Evolutionary conservation across 2,888 invertebrate genomes (phyloP), one percentile per base, ranked within the genome.

Genomic region (Dicranocentrus wangi): DNA sequence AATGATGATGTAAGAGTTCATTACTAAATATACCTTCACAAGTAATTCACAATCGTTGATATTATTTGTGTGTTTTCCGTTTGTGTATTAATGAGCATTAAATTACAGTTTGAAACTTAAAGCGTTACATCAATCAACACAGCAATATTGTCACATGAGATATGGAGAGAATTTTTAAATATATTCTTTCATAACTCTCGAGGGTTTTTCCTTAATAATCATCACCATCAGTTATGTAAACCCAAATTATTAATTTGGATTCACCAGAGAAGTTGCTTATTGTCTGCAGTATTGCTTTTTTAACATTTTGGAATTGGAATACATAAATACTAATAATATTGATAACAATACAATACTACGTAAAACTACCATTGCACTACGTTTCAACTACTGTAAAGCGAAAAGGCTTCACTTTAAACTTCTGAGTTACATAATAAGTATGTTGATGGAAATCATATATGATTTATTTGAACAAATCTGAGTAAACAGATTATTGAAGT

Each of bases 251-350:
- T n/a, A 47, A 72, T 63, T n/a, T 72, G 51, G 15, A 47, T 39
- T 72, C 71, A 60, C 13, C 28, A 5, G 25, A 27, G 17, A 23
- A 55, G 53, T 39, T 76, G 25, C 27, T 76, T 76, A 76, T 76
- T 76, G 76, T 76, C 76, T 32, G 77, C 65, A 42, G 66, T 77
- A 73, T 73, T 73, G 80, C 80, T 80, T 73, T 28, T 58, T 68
- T 66, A 66, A 42, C 21, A 47, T 8, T 42, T 63, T 42, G 21
- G 42, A 19, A 15, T 39, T 17, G 2, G 15, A 47, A 47, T 5
- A 32, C 15, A 65, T 1, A 1, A 21, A 58, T 39, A 28, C 21
- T 19, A 19, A 32, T 19, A 51, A 17, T n/a, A 51, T 51, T 51
- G 3, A 51, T 51, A 5, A 5, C 55, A 55, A 15, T 21, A 55